A percentile compares a stretch with the other conserved stretches of the same genome.
phyloP scores from a whole-genome alignment of 2,113 vertebrate species.

The Hydrochoerus hydrochaeris region DNA sequence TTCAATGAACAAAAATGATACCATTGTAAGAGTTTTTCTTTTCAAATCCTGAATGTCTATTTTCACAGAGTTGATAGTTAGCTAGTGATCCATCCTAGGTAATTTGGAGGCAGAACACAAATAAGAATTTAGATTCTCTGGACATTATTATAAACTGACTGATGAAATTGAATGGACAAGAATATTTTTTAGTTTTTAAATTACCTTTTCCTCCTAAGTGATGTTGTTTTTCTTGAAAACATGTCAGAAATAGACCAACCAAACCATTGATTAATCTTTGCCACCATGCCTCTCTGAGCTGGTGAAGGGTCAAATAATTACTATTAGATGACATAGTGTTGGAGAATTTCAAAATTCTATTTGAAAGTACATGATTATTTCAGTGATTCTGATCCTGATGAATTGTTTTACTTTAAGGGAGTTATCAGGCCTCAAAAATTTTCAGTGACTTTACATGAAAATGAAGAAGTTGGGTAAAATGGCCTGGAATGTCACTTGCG shows the following conservation, averaged over 20 bases:
- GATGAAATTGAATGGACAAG: neutral
- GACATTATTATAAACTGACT: neutral
- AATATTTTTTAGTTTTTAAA: conserved; percentile 51
- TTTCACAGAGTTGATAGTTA: neutral
- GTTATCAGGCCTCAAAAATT: neutral
- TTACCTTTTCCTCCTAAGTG: neutral
- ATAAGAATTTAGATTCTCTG: neutral
- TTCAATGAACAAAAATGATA: conserved; percentile 18
- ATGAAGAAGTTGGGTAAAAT: neutral
- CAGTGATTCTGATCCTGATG: neutral
- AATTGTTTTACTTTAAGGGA: neutral
- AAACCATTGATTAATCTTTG: neutral
- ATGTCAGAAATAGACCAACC: neutral
- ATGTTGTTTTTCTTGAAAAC: conserved; percentile 30
- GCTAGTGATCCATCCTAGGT: neutral
- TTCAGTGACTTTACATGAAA: neutral
- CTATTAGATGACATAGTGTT: neutral
- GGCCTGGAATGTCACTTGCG: neutral
- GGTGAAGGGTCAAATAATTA: conserved; percentile 5
- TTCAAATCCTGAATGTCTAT: neutral
- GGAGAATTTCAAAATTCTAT: neutral
- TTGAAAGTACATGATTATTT: neutral
- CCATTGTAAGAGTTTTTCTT: neutral
- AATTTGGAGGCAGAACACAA: conserved; percentile 7
- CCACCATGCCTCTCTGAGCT: neutral